phyloP scores from a whole-genome alignment of 2,888 invertebrate species.

The Chrysodeixis includens region DNA sequence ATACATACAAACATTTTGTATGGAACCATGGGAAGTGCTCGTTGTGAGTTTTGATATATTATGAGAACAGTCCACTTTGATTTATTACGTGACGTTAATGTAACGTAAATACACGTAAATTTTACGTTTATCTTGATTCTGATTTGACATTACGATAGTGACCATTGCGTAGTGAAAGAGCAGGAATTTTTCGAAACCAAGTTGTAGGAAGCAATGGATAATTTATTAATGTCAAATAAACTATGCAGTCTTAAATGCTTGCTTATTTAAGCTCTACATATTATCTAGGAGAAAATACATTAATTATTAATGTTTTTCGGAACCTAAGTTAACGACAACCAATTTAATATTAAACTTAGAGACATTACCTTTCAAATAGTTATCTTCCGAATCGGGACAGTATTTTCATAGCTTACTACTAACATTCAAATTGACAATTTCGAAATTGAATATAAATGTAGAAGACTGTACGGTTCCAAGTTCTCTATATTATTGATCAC shows the following conservation, averaged over 20 bases:
- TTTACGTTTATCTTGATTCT: background rate
- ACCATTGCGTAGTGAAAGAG: background rate
- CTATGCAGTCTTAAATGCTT: too few species aligned
- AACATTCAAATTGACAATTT: too few species aligned
- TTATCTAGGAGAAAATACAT: too few species aligned
- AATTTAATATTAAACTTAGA: too few species aligned
- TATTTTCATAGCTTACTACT: too few species aligned
- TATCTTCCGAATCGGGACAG: too few species aligned
- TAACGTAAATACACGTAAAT: background rate
- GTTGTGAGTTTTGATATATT: conserved; percentile 56
- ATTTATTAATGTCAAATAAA: background rate
- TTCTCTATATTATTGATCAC: too few species aligned
- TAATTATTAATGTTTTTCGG: too few species aligned
- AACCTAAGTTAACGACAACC: too few species aligned
- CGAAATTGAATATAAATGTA: too few species aligned
- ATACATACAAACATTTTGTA: conserved; percentile 56
- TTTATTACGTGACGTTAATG: conserved; percentile 21
- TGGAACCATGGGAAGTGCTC: conserved; percentile 70
- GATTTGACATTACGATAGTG: background rate
- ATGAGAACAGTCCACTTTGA: conserved; percentile 35
- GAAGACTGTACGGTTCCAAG: too few species aligned
- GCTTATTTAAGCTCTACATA: background rate
- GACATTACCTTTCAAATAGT: too few species aligned
- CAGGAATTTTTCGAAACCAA: background rate
- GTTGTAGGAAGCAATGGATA: background rate